These are phyloP conservation scores for Poeciliopsis turrubarensis DNA, from an alignment of 2,113 vertebrate genomes.

Conservation along the genomic window DNA sequence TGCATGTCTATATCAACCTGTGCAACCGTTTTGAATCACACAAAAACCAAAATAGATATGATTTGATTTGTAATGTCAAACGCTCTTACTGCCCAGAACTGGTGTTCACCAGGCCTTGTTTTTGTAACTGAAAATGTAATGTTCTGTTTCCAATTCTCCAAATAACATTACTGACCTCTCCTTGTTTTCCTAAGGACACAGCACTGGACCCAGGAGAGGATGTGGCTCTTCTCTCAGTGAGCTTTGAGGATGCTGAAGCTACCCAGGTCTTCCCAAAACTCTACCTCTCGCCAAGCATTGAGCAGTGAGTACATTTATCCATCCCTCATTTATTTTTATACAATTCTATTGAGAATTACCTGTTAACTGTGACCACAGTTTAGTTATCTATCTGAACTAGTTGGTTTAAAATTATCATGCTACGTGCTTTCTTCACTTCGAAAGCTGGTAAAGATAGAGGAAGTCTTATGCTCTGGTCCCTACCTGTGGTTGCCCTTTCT, in stretches of 20 bases:
- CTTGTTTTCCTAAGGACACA: slow-evolving; percentile 84
- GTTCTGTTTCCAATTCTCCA: neutral
- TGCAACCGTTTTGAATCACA: too few species aligned
- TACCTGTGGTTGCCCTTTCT: neutral
- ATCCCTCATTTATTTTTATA: neutral
- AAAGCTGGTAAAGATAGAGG: neutral
- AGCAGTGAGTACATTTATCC: slow-evolving; percentile 87
- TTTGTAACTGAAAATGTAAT: neutral
- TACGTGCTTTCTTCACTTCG: neutral
- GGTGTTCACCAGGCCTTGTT: too few species aligned
- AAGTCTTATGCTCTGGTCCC: neutral
- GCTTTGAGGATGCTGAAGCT: slow-evolving; percentile 97
- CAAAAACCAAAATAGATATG: too few species aligned
- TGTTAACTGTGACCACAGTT: neutral
- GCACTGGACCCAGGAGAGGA: slow-evolving; percentile 97
- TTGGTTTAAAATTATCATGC: neutral
- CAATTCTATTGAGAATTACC: too few species aligned
- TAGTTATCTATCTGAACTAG: too few species aligned
- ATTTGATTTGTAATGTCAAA: too few species aligned
- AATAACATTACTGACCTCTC: neutral
- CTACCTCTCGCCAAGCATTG: slow-evolving; percentile 95
- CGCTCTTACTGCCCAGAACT: too few species aligned
- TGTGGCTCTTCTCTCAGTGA: slow-evolving; percentile 94
- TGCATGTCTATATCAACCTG: too few species aligned
- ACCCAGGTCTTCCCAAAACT: slow-evolving; percentile 97